Evolutionary conservation across 2,888 invertebrate species (phyloP).

Genomic region (Xanthia icteritia): DNA sequence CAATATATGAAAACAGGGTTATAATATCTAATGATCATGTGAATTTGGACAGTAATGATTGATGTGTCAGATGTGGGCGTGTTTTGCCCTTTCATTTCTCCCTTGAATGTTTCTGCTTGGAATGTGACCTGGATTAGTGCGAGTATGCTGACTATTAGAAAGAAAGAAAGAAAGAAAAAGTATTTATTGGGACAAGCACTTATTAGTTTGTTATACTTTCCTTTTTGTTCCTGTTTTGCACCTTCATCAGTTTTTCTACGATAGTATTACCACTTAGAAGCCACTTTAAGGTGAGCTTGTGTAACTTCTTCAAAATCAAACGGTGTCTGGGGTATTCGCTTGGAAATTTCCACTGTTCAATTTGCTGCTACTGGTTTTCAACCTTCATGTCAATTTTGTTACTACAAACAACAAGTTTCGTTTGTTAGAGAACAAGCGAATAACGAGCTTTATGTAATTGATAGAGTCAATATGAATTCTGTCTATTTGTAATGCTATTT

Average conservation of each 20-base stretch:
- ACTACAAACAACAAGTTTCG: slow-evolving; percentile 21
- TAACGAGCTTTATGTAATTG: slow-evolving; percentile 33
- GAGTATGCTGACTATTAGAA: slow-evolving; percentile 14
- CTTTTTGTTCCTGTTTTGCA: neutral
- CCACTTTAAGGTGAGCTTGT: neutral
- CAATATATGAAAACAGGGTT: slow-evolving; percentile 18
- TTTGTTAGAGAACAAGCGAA: slow-evolving; percentile 11
- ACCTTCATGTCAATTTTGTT: slow-evolving; percentile 4
- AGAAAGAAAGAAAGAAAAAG: no score
- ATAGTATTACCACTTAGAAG: neutral
- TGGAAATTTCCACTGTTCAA: neutral
- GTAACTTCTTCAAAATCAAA: no score
- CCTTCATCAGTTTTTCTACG: neutral
- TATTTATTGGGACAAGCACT: no score
- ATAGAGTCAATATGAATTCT: neutral
- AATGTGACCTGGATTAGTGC: slow-evolving; percentile 43
- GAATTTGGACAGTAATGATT: slow-evolving; percentile 61
- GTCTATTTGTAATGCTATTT: neutral
- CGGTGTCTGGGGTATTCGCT: neutral
- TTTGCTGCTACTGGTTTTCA: slow-evolving; percentile 1
- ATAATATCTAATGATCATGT: slow-evolving; percentile 42
- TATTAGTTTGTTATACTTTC: slow-evolving; percentile 2
- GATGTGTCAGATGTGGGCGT: slow-evolving; percentile 32
- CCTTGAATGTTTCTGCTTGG: slow-evolving; percentile 32
- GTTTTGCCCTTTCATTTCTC: slow-evolving; percentile 50